phyloP scores from a whole-genome alignment of 92 coral and sea anemone genomes.

The Micromussa lordhowensis region DNA sequence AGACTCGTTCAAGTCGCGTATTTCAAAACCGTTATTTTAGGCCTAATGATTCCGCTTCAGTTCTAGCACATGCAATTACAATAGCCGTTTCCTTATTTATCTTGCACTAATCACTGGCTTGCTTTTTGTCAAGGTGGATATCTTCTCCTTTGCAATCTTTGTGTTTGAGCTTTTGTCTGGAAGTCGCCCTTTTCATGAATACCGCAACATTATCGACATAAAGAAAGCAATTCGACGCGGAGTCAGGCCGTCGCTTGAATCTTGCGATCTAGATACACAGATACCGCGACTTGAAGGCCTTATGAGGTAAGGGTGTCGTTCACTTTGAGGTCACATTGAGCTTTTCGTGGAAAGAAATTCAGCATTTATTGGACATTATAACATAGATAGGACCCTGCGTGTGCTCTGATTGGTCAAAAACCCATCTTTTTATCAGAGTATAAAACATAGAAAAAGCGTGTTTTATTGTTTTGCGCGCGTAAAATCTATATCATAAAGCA shows the following conservation, averaged over 20 bases:
- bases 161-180: conserved; percentile 92
- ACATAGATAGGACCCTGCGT: too few species aligned
- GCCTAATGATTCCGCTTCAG: neutral
- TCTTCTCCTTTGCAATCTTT: conserved; percentile 93
- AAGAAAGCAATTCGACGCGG: conserved; percentile 96
- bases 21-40: neutral
- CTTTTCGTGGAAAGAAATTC: too few species aligned
- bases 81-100: neutral
- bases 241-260: conserved; percentile 87
- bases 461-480: too few species aligned
- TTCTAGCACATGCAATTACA: neutral
- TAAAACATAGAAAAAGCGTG: too few species aligned
- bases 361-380: neutral
- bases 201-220: conserved; percentile 87
- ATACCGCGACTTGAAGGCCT: conserved; percentile 87
- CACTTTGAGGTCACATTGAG: neutral
- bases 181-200: conserved; percentile 85
- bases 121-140: conserved; percentile 79
- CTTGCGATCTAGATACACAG: conserved; percentile 74
- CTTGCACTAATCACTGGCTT: neutral
- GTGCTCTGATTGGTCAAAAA: too few species aligned
- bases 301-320: conserved; percentile 56
- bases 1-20: neutral
- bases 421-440: too few species aligned
- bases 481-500: too few species aligned